These are phyloP conservation scores for Hypothenemus hampei DNA, from an alignment of 1,140 invertebrate species.

Conservation along the genomic window DNA sequence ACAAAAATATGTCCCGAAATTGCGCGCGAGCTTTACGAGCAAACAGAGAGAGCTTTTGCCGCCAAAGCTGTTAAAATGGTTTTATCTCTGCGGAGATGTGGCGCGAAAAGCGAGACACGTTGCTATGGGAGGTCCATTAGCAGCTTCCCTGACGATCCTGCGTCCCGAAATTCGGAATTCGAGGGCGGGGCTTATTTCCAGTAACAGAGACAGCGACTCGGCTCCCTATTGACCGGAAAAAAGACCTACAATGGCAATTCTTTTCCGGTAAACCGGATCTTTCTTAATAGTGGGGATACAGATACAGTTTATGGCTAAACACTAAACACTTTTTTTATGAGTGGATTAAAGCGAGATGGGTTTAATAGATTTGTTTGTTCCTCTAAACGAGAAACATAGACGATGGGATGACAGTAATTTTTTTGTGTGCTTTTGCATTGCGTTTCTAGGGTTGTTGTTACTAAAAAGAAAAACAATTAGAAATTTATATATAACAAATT, in stretches of 20 bases:
- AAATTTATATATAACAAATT: no score
- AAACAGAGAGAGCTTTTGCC: conserved; percentile 9
- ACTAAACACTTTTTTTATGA: conserved; percentile 45
- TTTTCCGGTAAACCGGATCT: conserved; percentile 38
- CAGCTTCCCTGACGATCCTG: conserved; percentile 27
- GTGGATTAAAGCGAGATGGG: conserved; percentile 42
- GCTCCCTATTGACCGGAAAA: conserved; percentile 16
- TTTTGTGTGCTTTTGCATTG: neutral
- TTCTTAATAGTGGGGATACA: conserved; percentile 40
- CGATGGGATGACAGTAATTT: conserved; percentile 8
- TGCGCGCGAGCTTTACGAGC: conserved; percentile 1
- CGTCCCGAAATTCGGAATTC: conserved; percentile 25
- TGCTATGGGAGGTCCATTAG: conserved; percentile 41
- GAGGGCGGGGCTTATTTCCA: conserved; percentile 29
- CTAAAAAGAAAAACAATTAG: no score
- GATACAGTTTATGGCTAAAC: conserved; percentile 46
- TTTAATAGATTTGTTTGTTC: conserved; percentile 43
- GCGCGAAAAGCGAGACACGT: conserved; percentile 34
- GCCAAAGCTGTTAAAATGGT: conserved; percentile 25
- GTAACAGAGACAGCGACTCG: conserved; percentile 1
- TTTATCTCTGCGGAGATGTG: conserved; percentile 20
- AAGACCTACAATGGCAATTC: conserved; percentile 24
- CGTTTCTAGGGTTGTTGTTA: no score
- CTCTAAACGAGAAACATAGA: conserved; percentile 38
- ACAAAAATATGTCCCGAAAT: conserved; percentile 18